A percentile compares a stretch with the other conserved stretches of the same genome.
These are phyloP conservation scores for Halcyon malimbica DNA, from an alignment of 2,113 vertebrate genomes.

Conservation along the genomic window DNA sequence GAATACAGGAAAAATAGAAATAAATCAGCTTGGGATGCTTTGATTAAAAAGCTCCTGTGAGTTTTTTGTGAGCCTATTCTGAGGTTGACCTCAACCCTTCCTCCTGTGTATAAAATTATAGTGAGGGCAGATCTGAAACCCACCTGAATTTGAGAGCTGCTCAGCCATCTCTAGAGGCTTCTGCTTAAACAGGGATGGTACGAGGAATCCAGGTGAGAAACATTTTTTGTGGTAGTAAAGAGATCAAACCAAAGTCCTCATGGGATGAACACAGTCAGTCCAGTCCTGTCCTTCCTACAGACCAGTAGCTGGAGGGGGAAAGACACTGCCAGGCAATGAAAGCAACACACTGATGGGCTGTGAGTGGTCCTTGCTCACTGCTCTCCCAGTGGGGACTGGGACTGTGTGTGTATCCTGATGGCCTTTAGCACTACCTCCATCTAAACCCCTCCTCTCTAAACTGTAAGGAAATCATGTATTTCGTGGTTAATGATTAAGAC, in stretches of 20 bases:
- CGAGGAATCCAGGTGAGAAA: background rate
- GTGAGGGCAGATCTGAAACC: background rate
- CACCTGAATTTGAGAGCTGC: background rate
- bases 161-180: background rate
- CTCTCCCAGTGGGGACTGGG: background rate
- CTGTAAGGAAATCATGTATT: background rate
- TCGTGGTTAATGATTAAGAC: slow-evolving; percentile 50
- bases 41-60: background rate
- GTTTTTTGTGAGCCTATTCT: background rate
- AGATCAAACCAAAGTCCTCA: background rate
- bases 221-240: background rate
- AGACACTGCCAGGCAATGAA: background rate
- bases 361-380: background rate
- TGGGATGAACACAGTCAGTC: background rate
- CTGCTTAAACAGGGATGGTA: background rate
- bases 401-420: background rate
- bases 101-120: rapidly evolving
- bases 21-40: background rate
- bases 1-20: background rate
- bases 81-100: background rate
- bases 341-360: background rate
- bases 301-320: background rate
- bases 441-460: background rate
- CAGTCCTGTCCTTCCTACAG: background rate
- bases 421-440: background rate